Evolutionary conservation across 2,113 vertebrate species (phyloP), one percentile per base, ranked within the genome.

Genomic region (Hyaena hyaena): DNA sequence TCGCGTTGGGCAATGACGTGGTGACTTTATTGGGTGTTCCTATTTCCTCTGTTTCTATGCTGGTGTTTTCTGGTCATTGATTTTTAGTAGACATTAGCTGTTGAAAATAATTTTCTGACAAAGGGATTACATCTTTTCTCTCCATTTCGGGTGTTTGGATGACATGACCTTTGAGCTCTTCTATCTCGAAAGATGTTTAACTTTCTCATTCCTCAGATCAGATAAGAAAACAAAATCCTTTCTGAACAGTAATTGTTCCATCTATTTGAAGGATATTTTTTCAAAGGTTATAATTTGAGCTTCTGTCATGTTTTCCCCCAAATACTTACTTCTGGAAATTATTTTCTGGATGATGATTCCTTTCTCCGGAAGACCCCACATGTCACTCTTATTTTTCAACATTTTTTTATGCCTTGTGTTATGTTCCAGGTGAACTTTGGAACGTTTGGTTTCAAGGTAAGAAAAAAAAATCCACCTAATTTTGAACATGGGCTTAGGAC

Each of bases 1-100:
- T 28, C 2, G n/a, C 5, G 0, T 61, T 4, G 0, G 6, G 14
- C 23, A 73, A n/a, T 10, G 5, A 28, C 4, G 83, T 61, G 19
- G 11, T 2, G 23, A 28, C 5, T 76, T 24, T 50, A 50, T 7
- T n/a, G 33, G 65, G 12, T 43, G 21, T 10, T 73, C 80, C 73
- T 35, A 24, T 77, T 96, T 33, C 24, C 15, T 88, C 2, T 24
- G 39, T 61, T 74, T 68, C 11, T 43, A 19, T 35, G 23, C 5
- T 68, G 28, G 24, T n/a, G 35, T 81, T 81, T 86, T 68, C 9
- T 21, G 14, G 16, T 93, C 14, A 4, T 33, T 23, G 10, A 23
- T n/a, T 69, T 76, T 84, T 28, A 24, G 48, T 31, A 73, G 65
- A 69, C 84, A 71, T 58, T 43, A 12, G 21, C 7, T 58, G 24